phyloP scores from a whole-genome alignment of 1,140 invertebrate genomes.

The Drosophila sp. region DNA sequence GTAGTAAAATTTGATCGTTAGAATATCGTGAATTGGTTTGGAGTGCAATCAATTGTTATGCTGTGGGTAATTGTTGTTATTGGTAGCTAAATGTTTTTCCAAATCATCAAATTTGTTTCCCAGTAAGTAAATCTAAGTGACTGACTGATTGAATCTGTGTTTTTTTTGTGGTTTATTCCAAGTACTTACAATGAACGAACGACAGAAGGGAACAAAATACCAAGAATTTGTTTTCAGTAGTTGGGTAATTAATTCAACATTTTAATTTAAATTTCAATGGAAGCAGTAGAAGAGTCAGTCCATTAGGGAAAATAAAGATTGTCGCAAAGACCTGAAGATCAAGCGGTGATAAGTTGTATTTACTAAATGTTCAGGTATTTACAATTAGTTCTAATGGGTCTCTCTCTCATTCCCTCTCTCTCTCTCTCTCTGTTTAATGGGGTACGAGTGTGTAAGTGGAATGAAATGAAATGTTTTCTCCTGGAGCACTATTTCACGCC shows the following conservation, averaged over 20 bases:
- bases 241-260: conserved; percentile 75
- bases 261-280: conserved; percentile 75
- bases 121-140: conserved; percentile 71
- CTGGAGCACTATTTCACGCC: conserved; percentile 11
- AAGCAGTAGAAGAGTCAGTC: conserved; percentile 15
- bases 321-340: conserved; percentile 1
- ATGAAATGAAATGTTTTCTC: not conserved
- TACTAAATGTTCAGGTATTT: too few species aligned
- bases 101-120: conserved; percentile 42
- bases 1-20: too few species aligned
- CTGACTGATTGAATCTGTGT: conserved; percentile 69
- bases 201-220: conserved; percentile 30
- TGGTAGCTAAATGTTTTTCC: not conserved
- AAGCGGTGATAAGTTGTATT: not conserved
- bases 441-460: too few species aligned
- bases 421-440: too few species aligned
- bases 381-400: too few species aligned
- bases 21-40: too few species aligned
- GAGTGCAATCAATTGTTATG: not conserved
- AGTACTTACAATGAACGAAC: too few species aligned
- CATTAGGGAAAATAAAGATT: conserved; percentile 9
- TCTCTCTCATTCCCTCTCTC: too few species aligned
- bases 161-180: conserved; percentile 5
- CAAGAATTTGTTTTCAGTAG: conserved; percentile 54
- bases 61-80: not conserved